These are phyloP conservation scores for Pempheris klunzingeri DNA, from an alignment of 2,797 vertebrate species.

Conservation along the genomic window DNA sequence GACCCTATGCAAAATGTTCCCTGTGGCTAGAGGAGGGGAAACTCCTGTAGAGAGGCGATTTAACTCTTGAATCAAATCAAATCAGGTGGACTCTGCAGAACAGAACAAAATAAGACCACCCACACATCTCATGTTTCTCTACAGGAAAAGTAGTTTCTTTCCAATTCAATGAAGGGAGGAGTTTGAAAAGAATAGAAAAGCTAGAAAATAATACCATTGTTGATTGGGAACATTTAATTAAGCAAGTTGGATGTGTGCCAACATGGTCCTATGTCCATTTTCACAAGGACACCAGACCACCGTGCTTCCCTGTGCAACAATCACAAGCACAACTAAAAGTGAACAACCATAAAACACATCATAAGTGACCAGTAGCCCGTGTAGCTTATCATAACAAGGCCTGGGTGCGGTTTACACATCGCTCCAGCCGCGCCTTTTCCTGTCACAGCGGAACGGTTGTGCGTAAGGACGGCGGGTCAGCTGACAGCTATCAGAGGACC, in stretches of 20 bases:
- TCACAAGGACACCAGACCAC: fast-evolving
- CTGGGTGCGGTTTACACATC: conserved; percentile 77
- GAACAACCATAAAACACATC: background rate
- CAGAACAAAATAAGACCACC: conserved; percentile 30
- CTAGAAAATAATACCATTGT: background rate
- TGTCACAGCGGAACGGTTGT: conserved; percentile 66
- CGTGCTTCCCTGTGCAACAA: fast-evolving
- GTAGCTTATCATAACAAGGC: conserved; percentile 64
- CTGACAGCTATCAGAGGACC: conserved; percentile 75
- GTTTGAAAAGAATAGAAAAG: too few relatives aligned
- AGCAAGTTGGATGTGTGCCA: background rate
- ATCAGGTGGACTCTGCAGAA: too few relatives aligned
- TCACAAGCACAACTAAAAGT: background rate
- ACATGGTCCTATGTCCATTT: background rate
- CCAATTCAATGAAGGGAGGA: background rate
- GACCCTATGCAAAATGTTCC: conserved; percentile 46
- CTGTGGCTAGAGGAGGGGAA: conserved; percentile 23
- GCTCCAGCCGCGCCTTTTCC: conserved; percentile 83
- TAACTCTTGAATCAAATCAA: too few relatives aligned
- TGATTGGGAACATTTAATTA: background rate
- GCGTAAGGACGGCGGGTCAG: conserved; percentile 81
- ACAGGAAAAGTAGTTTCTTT: background rate
- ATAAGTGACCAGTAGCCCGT: background rate
- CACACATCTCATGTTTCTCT: background rate
- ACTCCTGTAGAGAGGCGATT: conserved; percentile 9